Percentiles rank a stretch among this genome's conserved stretches.
These are phyloP conservation scores for Oreochromis mossambicus DNA, from an alignment of 2,797 vertebrate genomes.

Conservation along the genomic window DNA sequence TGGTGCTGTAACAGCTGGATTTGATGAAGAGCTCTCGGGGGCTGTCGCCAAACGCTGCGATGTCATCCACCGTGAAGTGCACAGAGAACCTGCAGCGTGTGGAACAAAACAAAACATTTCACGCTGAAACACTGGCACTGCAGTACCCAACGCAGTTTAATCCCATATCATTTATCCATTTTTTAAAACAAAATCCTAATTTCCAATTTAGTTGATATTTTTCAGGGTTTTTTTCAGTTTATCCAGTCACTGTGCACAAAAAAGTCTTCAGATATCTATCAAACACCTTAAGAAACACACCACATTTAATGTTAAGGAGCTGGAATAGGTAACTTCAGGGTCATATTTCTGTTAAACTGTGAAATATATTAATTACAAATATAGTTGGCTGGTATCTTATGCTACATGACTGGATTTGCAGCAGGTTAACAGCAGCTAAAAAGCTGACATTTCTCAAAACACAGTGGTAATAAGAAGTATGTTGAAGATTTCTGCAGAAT, in stretches of 20 bases:
- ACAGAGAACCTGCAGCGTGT: slow-evolving; percentile 74
- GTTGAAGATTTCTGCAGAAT: neutral
- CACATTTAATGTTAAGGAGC: neutral
- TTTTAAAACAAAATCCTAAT: neutral
- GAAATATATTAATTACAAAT: neutral
- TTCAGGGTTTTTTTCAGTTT: fast-evolving
- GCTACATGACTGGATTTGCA: neutral
- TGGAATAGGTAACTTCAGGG: neutral
- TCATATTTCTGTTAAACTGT: neutral
- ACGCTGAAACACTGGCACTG: neutral
- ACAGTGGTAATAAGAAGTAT: neutral
- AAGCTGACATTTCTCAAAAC: neutral
- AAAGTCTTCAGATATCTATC: neutral
- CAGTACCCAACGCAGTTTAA: neutral
- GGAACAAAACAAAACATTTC: neutral
- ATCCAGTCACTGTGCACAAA: neutral
- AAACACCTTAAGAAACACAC: neutral
- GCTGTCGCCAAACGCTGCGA: slow-evolving; percentile 81
- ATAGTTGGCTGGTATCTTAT: neutral
- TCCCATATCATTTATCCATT: neutral
- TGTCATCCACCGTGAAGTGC: slow-evolving; percentile 81
- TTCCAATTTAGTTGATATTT: neutral
- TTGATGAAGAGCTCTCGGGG: slow-evolving; percentile 89
- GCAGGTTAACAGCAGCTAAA: neutral
- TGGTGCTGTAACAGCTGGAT: slow-evolving; percentile 89